Base-by-base conservation (phyloP, 2,888 invertebrate genomes). In the Isoperla grammatica region DNA sequence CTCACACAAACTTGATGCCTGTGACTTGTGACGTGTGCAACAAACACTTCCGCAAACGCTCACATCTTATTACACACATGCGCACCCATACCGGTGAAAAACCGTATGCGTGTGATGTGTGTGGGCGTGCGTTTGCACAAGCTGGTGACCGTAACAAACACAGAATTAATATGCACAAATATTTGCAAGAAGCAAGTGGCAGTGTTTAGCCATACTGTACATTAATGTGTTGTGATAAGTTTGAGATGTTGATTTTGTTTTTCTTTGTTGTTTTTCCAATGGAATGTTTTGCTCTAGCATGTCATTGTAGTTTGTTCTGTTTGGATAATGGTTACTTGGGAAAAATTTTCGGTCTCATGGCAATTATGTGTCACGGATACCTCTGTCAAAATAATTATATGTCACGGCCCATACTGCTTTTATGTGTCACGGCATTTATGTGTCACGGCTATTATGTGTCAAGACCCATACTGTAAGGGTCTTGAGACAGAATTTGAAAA, bases 71-170 rank as follows among this genome's bases (percentile, higher is more conserved):
- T 6, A 49, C 56, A 15, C 62, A 62, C 43, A 42, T 62, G 11
- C 56, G 62, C 8, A 56, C 56, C 2, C 62, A 62, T 29, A 62
- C 62, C 6, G 62, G 62, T 3, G 62, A 62, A 37, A 49, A 46
- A 20, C 62, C 62, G 1, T 59, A 78, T 69, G 62, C 66, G 8
- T 83, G 83, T 69, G 68, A 71, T 5, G 60, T 71, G 2, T 83
- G 84, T 70, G 66, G 68, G 9, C 75, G 74, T 43, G 67, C 71
- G 3, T 83, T 83, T 70, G 71, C 80, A 12, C 57, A 57, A 20
- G 57, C 54, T 39, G 57, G 61, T 13, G 61, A 61, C 12, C 57
- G 57, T 45, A 57, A 54, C 40, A 61, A 61, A 19, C 61, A 61
- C 22, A 50, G 40, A 19, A n/a, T 57, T 43, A 61, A 61, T 22